Evolutionary conservation across 2,797 vertebrate species (phyloP), one percentile per base, ranked within the genome.

Genomic region (Sternarchorhynchus goeldii): DNA sequence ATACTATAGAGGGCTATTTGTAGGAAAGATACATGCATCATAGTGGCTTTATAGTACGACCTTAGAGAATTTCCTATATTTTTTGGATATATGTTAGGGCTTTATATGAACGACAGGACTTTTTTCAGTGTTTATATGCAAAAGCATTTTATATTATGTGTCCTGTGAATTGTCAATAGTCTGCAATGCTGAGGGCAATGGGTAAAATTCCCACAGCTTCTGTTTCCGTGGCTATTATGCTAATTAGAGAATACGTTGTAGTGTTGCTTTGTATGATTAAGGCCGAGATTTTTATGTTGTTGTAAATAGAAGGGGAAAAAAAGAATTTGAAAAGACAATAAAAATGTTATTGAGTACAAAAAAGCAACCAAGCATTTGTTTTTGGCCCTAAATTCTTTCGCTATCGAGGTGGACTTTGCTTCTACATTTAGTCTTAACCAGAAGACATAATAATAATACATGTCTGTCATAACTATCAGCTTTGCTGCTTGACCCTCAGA

Each of bases 51-150:
- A 84, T 85, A 88, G 90, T 82, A 86, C 79, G 83, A 86, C 75
- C 82, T 95, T 96, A 95, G 94, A 95, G 93, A 92, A 92, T 91
- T 82, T 93, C 91, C 91, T 95, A 92, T 97, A 95, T 95, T 95
- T 95, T 96, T 95, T 95, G 93, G 93, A 96, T 95, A 93, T 95
- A 94, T 91, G 91, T 89, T 96, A 95, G 94, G 94, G 93, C 93
- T 96, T 96, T 96, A 94, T 94, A 93, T 93, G 93, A 94, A 93
- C 92, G 90, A 94, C 92, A 93, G 93, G 94, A 95, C 91, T 95
- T 92, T 95, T 94, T 92, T 95, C 95, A 94, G 93, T 96, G 95
- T 96, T 96, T 95, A 95, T 95, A 96, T 96, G 93, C 93, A 95
- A 93, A 90, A 95, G 93, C 94, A 94, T 96, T 96, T 96, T 96